Percentiles rank a stretch among this genome's conserved stretches.
Evolutionary conservation across 2,888 invertebrate genomes (phyloP).

Genomic region (Anoplius nigerrimus): DNA sequence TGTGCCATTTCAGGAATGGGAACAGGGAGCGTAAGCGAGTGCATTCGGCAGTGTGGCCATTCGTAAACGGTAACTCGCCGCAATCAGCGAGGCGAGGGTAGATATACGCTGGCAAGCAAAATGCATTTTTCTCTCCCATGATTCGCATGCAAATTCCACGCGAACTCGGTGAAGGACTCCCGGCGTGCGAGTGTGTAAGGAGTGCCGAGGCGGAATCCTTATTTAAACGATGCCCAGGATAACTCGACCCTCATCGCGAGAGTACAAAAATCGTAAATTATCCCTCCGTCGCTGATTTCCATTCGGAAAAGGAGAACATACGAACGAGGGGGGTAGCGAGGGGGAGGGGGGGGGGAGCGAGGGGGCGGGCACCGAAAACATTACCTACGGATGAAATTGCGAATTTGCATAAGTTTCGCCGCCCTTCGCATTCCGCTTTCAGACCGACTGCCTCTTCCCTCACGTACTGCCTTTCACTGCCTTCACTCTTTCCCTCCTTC

Average conservation of each 20-base stretch:
- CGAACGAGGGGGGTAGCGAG: conserved; percentile 21
- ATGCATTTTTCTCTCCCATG: too few relatives aligned
- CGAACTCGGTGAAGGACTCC: too few relatives aligned
- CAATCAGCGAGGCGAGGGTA: too few relatives aligned
- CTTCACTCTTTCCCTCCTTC: too few relatives aligned
- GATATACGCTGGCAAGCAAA: too few relatives aligned
- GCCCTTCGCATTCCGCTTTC: conserved; percentile 26
- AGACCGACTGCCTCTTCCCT: conserved; percentile 6
- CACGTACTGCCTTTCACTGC: neutral
- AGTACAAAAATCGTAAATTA: conserved; percentile 10
- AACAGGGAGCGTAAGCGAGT: too few relatives aligned
- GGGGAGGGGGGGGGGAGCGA: conserved; percentile 7
- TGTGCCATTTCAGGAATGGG: too few relatives aligned
- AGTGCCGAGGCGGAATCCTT: neutral
- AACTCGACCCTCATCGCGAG: neutral
- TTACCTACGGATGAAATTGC: conserved; percentile 42
- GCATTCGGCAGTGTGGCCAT: too few relatives aligned
- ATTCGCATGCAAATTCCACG: too few relatives aligned
- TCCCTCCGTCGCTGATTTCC: conserved; percentile 30
- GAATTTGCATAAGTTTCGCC: conserved; percentile 45
- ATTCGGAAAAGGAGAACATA: conserved; percentile 41
- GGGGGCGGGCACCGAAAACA: conserved; percentile 30
- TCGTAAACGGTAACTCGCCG: too few relatives aligned
- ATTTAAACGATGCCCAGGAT: neutral
- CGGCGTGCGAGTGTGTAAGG: neutral